Conservation (phyloP, 2,113 vertebrate species). For the Vulpes ferrilata region DNA sequence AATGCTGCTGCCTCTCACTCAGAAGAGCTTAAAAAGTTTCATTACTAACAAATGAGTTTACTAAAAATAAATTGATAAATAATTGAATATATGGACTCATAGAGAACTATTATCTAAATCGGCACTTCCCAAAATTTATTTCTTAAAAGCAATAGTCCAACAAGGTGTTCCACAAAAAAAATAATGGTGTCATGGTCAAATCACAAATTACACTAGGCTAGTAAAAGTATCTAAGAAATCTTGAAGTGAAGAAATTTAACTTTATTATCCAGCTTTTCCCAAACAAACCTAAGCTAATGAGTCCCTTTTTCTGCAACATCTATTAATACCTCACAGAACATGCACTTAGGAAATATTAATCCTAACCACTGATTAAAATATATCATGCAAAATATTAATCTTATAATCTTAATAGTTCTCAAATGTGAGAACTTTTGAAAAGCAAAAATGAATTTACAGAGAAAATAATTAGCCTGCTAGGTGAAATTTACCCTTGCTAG, state of each 20-base stretch:
- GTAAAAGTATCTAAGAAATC: conserved; percentile 55
- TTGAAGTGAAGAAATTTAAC: not conserved
- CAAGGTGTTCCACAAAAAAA: not conserved
- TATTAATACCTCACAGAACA: conserved; percentile 23
- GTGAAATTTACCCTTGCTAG: not conserved
- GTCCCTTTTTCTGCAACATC: not conserved
- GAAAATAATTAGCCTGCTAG: not conserved
- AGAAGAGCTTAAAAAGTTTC: not conserved
- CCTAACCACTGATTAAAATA: conserved; percentile 41
- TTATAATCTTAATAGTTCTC: not conserved
- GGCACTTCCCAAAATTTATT: conserved; percentile 30
- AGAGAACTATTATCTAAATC: not conserved
- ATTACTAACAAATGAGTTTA: not conserved
- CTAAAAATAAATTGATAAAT: not conserved
- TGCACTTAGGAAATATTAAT: not conserved
- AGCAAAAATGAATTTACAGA: conserved; percentile 47
- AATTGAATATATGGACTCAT: not conserved
- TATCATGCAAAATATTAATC: conserved; percentile 20
- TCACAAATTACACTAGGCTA: not conserved
- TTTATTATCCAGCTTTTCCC: not conserved
- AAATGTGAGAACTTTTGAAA: conserved; percentile 50
- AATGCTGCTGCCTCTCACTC: not conserved
- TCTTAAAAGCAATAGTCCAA: conserved; percentile 47
- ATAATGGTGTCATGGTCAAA: not conserved
- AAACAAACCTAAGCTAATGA: conserved; percentile 42